Evolutionary conservation across 2,797 vertebrate species (phyloP), one percentile per base, ranked within the genome.

Genomic region (Chloroceryle inda): DNA sequence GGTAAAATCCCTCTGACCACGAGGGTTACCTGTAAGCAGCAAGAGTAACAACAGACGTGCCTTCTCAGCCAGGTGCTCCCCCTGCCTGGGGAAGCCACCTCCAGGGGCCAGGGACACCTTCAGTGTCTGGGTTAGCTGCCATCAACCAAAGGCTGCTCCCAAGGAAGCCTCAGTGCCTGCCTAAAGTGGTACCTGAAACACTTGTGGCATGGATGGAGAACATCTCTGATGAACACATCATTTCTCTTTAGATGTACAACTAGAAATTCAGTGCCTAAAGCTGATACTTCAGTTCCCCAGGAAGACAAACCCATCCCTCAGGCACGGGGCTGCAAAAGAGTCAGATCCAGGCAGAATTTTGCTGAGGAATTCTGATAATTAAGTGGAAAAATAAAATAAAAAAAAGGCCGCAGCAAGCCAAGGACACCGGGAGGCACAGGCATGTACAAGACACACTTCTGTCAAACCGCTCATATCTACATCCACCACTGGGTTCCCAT

Each of bases 331-430:
- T 71, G 27, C 27, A n/a, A 40, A 31, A 38, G 3, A 58, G 44
- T 85, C 64, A 74, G 31, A 77, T 68, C 79, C 22, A 64, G 24
- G 31, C 27, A 91, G 35, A 74, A 88, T 55, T 44, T 44, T 0
- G 4, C 23, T 31, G 58, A 94, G 35, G 58, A 92, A 55, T 87
- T 79, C 55, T 56, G 55, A 88, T 55, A 87, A 69, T 55, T 76
- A 62, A 55, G n/a, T 16, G 49, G 14, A 6, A 9, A 4, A 17
- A 17, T 9, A 11, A 35, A 27, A 35, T 35, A 35, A 35, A 66
- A 16, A 56, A 40, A 26, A 16, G 2, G 45, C 44, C 52, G 37
- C 53, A 85, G 55, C 55, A 74, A 86, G 15, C 35, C 2, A 1
- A 64, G 26, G 16, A 14, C 5, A 3, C 37, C 31, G 45, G 44